A percentile compares a stretch with the other conserved stretches of the same genome.
Evolutionary conservation across 2,888 invertebrate species (phyloP).

Genomic region (Cephus runcator): DNA sequence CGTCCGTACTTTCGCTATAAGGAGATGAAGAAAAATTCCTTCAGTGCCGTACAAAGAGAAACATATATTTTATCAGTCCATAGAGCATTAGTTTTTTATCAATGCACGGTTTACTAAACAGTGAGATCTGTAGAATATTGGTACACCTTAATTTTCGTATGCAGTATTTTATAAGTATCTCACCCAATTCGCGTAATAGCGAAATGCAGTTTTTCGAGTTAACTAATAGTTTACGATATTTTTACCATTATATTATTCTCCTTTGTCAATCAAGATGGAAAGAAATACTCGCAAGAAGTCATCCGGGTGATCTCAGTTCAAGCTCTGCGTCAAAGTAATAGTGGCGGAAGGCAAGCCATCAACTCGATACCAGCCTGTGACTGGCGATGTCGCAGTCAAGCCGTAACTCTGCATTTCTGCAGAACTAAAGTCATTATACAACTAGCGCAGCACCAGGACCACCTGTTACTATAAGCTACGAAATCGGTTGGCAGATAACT

Average conservation of each 20-base stretch:
- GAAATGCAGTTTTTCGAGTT: background rate
- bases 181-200: background rate
- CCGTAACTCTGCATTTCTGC: conserved; percentile 2
- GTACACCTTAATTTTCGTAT: background rate
- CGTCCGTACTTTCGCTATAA: background rate
- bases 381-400: conserved; percentile 5
- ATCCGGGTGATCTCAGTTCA: background rate
- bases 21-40: background rate
- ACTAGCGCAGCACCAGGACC: background rate
- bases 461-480: conserved; percentile 1
- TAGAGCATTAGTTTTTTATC: background rate
- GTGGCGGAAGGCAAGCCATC: background rate
- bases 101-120: background rate
- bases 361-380: conserved; percentile 9
- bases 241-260: background rate
- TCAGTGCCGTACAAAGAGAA: background rate
- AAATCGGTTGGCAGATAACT: background rate
- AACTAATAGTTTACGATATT: background rate
- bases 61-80: background rate
- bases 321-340: background rate
- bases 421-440: conserved; percentile 7
- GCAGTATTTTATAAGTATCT: background rate
- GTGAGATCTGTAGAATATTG: background rate
- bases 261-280: background rate
- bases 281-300: background rate